A percentile compares a stretch with the other conserved stretches of the same genome.
Conservation (phyloP, 2,113 vertebrate species). For the Pica pica region DNA sequence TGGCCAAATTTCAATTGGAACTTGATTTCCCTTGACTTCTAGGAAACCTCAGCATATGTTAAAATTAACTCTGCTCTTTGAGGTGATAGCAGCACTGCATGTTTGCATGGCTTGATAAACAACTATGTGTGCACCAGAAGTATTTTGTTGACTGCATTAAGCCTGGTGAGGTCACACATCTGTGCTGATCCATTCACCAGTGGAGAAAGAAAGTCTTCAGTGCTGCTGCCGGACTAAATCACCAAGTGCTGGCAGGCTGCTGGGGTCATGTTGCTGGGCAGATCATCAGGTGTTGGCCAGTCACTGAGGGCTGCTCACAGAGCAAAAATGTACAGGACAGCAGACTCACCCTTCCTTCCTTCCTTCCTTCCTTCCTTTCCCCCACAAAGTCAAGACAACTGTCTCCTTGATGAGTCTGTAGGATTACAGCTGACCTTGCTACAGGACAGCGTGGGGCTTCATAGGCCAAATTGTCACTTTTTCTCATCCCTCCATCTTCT, state of each 20-base stretch:
- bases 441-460: background rate
- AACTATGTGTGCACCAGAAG: rapidly evolving
- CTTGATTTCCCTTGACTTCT: background rate
- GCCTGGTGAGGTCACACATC: background rate
- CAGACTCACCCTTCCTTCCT: background rate
- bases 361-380: background rate
- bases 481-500: background rate
- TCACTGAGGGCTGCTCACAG: background rate
- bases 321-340: background rate
- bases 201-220: background rate
- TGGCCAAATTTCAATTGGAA: background rate
- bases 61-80: background rate
- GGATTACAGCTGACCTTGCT: background rate
- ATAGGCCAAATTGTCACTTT: background rate
- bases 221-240: background rate
- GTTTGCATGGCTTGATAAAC: background rate
- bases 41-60: background rate
- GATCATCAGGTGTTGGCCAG: background rate
- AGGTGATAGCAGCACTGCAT: background rate
- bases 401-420: background rate
- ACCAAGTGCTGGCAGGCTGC: background rate
- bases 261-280: background rate
- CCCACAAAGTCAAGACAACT: background rate
- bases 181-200: background rate
- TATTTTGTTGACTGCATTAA: background rate